Base-by-base conservation (phyloP, 2,797 vertebrate genomes). In the Pithecia hirsuta region DNA sequence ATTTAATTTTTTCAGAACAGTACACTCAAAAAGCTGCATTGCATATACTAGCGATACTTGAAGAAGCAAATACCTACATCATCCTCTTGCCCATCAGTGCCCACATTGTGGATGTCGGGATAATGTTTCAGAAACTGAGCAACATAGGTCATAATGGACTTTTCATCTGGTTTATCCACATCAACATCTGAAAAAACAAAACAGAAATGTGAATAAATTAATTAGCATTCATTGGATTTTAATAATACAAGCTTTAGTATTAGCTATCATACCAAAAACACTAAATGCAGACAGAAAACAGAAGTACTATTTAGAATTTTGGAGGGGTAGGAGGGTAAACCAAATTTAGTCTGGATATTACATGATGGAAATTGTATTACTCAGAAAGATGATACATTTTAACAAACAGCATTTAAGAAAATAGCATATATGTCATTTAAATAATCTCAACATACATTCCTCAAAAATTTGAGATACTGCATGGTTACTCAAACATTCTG, bases 121-220 rank as follows among this genome's bases (percentile, higher is more conserved):
- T 99, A 99, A 82, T 99, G 99, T 97, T 99, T 99, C 98, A 99
- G 98, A 98, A 99, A 99, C 98, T 99, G 99, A 82, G 99, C 99
- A 55, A 99, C 99, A 1, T 99, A 99, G 3, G 99, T 99, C 99
- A 99, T 99, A 72, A 99, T 99, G 89, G 99, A 99, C 98, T 99
- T 99, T 98, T 99, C 99, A 98, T 99, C 99, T 26, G 99, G 99
- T 79, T 99, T 99, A 98, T 99, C 99, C 92, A 99, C 99, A 91
- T 99, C 99, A 24, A 99, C 99, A 98, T 99, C 99, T 99, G 98
- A 89, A 97, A 86, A 98, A 95, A 81, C 9, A 97, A 67, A 96
- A 70, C 93, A 80, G 1, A 97, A 0, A 79, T 14, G 12, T 64
- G 41, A 64, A 72, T 5, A 44, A 36, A 33, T 41, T 83, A 75